These are phyloP conservation scores for Kryphioiulus occultus DNA, from an alignment of 2,888 invertebrate genomes.

Conservation along the genomic window DNA sequence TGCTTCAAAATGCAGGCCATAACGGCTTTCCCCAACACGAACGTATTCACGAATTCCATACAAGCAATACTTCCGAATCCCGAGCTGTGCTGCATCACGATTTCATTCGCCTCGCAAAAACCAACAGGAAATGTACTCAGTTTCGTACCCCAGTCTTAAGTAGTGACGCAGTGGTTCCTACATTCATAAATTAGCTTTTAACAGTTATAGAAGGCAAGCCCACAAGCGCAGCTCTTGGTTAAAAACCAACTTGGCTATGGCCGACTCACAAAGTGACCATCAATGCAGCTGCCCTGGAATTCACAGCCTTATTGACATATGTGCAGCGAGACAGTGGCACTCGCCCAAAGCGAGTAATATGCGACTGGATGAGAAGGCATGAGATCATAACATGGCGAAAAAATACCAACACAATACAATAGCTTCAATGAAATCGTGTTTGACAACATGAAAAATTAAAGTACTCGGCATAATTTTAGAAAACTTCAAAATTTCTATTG, in stretches of 20 bases:
- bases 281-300: slow-evolving; percentile 39
- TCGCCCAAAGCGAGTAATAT: background rate
- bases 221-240: slow-evolving; percentile 5
- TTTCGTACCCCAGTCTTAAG: background rate
- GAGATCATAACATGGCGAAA: background rate
- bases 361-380: background rate
- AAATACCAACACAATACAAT: background rate
- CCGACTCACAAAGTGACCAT: background rate
- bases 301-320: slow-evolving; percentile 24
- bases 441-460: too few species aligned
- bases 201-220: slow-evolving; percentile 8
- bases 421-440: background rate
- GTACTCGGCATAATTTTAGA: too few species aligned
- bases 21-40: background rate
- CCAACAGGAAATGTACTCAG: slow-evolving; percentile 24
- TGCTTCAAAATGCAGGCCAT: background rate
- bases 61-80: background rate
- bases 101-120: background rate
- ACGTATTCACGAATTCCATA: background rate
- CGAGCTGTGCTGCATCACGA: slow-evolving; percentile 28
- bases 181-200: slow-evolving; percentile 19
- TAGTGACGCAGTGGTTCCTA: background rate
- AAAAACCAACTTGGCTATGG: background rate
- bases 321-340: slow-evolving; percentile 41
- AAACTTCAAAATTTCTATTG: too few species aligned